Percentiles rank a stretch among this genome's conserved stretches.
Evolutionary conservation across 1,140 invertebrate genomes (phyloP).

Genomic region (Vollenhovia emeryi): DNA sequence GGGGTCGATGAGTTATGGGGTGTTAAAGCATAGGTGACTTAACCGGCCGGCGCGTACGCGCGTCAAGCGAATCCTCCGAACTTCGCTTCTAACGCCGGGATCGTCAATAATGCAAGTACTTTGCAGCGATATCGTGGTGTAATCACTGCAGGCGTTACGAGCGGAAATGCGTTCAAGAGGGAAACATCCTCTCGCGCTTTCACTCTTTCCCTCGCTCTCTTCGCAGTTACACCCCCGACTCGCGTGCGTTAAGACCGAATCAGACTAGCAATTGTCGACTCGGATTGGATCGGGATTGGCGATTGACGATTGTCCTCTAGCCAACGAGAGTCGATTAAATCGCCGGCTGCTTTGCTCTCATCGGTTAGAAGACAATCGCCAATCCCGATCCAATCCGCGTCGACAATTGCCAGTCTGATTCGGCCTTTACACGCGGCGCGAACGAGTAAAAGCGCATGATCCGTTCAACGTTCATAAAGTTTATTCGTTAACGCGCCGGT

Average conservation of each 20-base stretch:
- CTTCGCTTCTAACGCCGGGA: constrained; percentile 59
- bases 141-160: constrained; percentile 50
- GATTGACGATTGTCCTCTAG: no score
- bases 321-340: no score
- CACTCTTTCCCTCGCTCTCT: constrained; percentile 43
- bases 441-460: constrained; percentile 33
- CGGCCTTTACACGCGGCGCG: not conserved
- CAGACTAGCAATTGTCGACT: no score
- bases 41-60: constrained; percentile 62
- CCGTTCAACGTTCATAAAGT: constrained; percentile 52
- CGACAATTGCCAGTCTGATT: no score
- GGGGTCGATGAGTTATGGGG: constrained; percentile 80
- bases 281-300: no score
- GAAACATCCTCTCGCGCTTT: constrained; percentile 36
- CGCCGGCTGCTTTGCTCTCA: no score
- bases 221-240: not conserved
- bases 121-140: constrained; percentile 54
- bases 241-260: no score
- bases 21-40: constrained; percentile 81
- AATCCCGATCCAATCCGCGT: no score
- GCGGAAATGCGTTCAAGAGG: constrained; percentile 11
- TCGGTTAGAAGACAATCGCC: no score
- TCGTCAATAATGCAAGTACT: constrained; percentile 61
- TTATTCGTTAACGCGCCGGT: constrained; percentile 48
- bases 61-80: constrained; percentile 67